Evolutionary conservation across 2,113 vertebrate species (phyloP).

Genomic region (Peromyscus maniculatus): DNA sequence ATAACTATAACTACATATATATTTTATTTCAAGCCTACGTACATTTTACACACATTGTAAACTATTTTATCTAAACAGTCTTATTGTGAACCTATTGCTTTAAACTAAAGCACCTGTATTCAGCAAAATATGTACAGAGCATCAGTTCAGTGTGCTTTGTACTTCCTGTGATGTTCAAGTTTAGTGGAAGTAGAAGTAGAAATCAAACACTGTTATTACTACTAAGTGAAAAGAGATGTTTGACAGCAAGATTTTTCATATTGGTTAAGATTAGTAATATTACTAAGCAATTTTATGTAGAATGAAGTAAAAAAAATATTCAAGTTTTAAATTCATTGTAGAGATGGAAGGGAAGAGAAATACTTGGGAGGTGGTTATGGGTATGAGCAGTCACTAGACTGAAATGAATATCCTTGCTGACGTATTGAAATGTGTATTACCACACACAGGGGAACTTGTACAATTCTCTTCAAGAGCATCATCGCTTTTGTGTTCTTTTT

Average conservation of each 20-base stretch:
- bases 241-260: not conserved
- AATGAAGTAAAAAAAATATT: not conserved
- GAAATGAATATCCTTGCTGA: not conserved
- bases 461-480: not conserved
- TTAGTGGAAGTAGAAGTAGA: not conserved
- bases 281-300: slow-evolving; percentile 18
- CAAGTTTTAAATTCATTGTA: not conserved
- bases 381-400: not conserved
- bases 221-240: slow-evolving; percentile 67
- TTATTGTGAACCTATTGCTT: too few relatives aligned
- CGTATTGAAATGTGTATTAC: rapidly evolving
- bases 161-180: not conserved
- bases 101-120: not conserved
- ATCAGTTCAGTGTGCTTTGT: not conserved
- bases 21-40: too few relatives aligned
- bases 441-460: rapidly evolving
- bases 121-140: not conserved
- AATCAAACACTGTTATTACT: slow-evolving; percentile 1
- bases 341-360: not conserved
- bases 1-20: too few relatives aligned
- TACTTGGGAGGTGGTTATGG: not conserved
- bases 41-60: too few relatives aligned
- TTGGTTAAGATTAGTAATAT: slow-evolving; percentile 31
- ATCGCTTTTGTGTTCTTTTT: not conserved
- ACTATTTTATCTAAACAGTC: too few relatives aligned